These are phyloP conservation scores for Apis florea DNA, from an alignment of 1,140 invertebrate genomes.

Conservation along the genomic window DNA sequence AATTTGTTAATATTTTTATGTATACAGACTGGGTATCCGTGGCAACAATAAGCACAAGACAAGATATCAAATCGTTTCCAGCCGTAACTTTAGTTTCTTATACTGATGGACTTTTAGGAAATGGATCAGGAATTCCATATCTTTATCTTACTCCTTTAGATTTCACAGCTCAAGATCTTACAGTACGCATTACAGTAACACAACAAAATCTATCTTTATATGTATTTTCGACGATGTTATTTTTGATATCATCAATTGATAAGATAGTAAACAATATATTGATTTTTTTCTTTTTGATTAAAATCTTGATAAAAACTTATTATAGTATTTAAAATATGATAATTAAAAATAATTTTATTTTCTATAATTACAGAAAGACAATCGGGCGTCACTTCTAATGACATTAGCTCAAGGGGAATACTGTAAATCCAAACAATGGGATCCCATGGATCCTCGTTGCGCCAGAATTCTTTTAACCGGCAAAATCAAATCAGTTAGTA, in stretches of 20 bases:
- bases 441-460: constrained; percentile 91
- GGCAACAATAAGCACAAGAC: constrained; percentile 86
- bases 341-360: background rate
- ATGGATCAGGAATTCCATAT: constrained; percentile 88
- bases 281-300: background rate
- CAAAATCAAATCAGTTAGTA: constrained; percentile 76
- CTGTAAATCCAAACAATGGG: constrained; percentile 83
- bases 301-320: background rate
- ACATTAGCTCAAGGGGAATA: constrained; percentile 85
- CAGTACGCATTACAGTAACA: constrained; percentile 77
- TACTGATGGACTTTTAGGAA: constrained; percentile 85
- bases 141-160: constrained; percentile 89
- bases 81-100: constrained; percentile 88
- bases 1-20: background rate
- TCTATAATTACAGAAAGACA: constrained; percentile 70
- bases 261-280: constrained; percentile 12
- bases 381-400: constrained; percentile 84
- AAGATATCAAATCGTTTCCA: constrained; percentile 84
- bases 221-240: too few species aligned
- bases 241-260: constrained; percentile 14
- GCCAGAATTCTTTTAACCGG: constrained; percentile 87
- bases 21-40: constrained; percentile 86
- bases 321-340: background rate
- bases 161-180: constrained; percentile 86
- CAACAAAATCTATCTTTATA: too few species aligned